Percentiles rank a stretch among this genome's conserved stretches.
These are phyloP conservation scores for Thunnus thynnus DNA, from an alignment of 2,113 vertebrate genomes.

Conservation along the genomic window DNA sequence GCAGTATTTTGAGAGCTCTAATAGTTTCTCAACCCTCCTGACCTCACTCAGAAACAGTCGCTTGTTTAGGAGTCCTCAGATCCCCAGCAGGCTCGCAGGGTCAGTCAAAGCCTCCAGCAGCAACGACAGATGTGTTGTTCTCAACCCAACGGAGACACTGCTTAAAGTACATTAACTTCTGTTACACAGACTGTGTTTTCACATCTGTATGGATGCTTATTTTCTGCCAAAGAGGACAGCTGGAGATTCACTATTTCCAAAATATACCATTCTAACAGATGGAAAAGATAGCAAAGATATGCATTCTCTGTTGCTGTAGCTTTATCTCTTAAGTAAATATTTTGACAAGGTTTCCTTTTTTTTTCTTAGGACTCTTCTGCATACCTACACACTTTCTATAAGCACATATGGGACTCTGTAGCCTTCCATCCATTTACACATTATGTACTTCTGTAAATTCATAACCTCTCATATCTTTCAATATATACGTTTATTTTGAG, in stretches of 20 bases:
- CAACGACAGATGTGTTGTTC: neutral
- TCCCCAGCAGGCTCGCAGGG: neutral
- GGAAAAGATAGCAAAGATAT: neutral
- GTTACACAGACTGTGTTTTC: neutral
- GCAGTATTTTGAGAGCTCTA: slow-evolving; percentile 10
- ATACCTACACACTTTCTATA: no score
- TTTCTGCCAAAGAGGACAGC: neutral
- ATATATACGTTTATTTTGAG: no score
- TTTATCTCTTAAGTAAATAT: no score
- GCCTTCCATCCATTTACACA: no score
- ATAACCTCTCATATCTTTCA: no score
- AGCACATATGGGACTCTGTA: no score
- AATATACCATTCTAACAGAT: neutral
- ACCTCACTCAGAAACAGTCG: slow-evolving; percentile 30
- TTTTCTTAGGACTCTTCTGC: no score
- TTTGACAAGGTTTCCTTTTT: no score
- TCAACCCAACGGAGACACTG: neutral
- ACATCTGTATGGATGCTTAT: neutral
- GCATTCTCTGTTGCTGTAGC: neutral
- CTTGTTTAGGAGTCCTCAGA: slow-evolving; percentile 35
- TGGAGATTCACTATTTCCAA: neutral
- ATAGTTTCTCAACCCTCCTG: slow-evolving; percentile 10
- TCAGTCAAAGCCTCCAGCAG: slow-evolving; percentile 4
- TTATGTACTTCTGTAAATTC: no score
- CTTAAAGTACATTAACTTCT: neutral